Conservation (phyloP, 2,888 invertebrate species). For the Pediacus dermestoides region DNA sequence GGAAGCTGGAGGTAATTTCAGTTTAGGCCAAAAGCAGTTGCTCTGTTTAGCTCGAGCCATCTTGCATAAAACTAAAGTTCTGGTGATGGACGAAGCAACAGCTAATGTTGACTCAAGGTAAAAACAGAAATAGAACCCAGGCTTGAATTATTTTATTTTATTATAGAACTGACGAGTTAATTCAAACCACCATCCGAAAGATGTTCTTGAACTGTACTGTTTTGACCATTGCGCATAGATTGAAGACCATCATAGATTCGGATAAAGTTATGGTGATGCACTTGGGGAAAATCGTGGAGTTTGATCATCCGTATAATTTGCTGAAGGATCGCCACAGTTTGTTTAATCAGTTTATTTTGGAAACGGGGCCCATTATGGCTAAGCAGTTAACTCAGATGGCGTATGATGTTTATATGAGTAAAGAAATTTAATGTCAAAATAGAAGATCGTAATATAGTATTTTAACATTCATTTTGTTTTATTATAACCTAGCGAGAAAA, state of each 20-base stretch:
- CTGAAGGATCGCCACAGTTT: conserved; percentile 58
- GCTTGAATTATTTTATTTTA: background rate
- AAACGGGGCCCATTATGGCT: conserved; percentile 55
- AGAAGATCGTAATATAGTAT: too few species aligned
- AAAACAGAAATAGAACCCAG: too few species aligned
- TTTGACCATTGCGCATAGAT: conserved; percentile 75
- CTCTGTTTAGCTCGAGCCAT: conserved; percentile 82
- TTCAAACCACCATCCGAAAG: conserved; percentile 69
- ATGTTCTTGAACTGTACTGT: conserved; percentile 75
- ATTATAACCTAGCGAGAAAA: too few species aligned
- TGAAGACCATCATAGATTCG: conserved; percentile 54
- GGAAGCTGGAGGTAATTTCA: conserved; percentile 76
- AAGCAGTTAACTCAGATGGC: conserved; percentile 29
- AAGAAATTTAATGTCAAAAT: too few species aligned
- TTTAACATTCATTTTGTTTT: too few species aligned
- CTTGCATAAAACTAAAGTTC: conserved; percentile 68
- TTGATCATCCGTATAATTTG: conserved; percentile 69
- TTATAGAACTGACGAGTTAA: conserved; percentile 65
- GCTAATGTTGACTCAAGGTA: conserved; percentile 4
- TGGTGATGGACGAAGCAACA: conserved; percentile 66
- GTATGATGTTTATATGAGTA: conserved; percentile 20
- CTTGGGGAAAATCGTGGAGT: conserved; percentile 70
- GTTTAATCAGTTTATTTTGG: conserved; percentile 63
- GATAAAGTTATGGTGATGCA: conserved; percentile 78
- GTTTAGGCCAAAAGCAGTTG: conserved; percentile 81